Base-by-base conservation (phyloP, 2,797 vertebrate genomes). In the Alca torda region DNA sequence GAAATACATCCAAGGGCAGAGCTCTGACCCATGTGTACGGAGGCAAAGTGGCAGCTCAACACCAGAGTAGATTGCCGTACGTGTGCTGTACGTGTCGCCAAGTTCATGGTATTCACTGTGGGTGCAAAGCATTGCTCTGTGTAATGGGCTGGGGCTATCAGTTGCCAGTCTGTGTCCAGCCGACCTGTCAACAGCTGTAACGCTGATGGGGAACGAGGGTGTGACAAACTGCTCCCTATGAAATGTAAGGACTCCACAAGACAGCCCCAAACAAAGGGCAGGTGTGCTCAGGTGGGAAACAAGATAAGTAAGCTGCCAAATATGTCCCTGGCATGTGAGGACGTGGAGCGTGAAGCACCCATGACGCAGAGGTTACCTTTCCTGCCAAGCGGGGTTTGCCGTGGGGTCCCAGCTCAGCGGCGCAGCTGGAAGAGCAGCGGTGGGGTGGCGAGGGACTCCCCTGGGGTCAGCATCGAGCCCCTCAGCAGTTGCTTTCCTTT, bases 41-140 rank as follows among this genome's bases (percentile, higher is more conserved):
- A 35, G 68, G 28, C 25, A 74, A 75, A 61, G 51, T 2, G 54
- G 33, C 63, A 59, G 43, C 41, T 59, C 13, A 33, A 0, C 13
- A 7, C 0, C 9, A 2, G 2, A 26, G 43, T 1, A 10, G 13
- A 2, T 48, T 56, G 13, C 21, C 1, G 0, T 56, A 11, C 1
- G 11, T 1, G 13, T 60, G 31, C 18, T 39, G 1, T 76, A 30
- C 10, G 16, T 23, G 33, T 51, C 0, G 0, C 30, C 21, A 31
- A 46, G 21, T 5, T 70, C 31, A 10, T 33, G 20, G 31, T 15
- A 53, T 7, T 8, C 8, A 3, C 12, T 4, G 23, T 3, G n/a
- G 35, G 20, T 73, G 26, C 17, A 50, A 39, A 1, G 1, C 6
- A 11, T 23, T 68, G 61, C n/a, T 84, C 77, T 56, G 10, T 43